These are phyloP conservation scores for Odontomyia ornata DNA, from an alignment of 2,888 invertebrate species.

Conservation along the genomic window DNA sequence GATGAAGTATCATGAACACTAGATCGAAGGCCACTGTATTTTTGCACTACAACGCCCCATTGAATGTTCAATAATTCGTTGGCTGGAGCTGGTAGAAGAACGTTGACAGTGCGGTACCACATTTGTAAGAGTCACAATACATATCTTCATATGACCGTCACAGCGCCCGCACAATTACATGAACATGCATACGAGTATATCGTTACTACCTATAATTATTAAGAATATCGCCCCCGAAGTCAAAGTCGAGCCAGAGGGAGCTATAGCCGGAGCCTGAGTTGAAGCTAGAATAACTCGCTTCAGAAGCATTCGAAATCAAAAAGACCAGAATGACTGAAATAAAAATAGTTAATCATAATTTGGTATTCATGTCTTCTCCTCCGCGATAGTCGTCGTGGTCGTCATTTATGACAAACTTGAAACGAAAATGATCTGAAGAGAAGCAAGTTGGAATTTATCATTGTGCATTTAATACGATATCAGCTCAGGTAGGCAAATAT, in stretches of 20 bases:
- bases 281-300: not conserved
- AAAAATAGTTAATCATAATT: conserved; percentile 26
- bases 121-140: not conserved
- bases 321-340: not conserved
- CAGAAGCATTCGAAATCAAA: not conserved
- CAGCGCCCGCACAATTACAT: conserved; percentile 9
- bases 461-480: not conserved
- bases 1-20: no score
- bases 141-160: not conserved
- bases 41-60: not conserved
- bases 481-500: conserved; percentile 2
- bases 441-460: conserved; percentile 16
- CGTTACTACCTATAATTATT: not conserved
- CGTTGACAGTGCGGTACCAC: not conserved
- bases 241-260: not conserved
- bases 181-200: not conserved
- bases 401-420: not conserved
- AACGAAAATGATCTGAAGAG: conserved; percentile 15
- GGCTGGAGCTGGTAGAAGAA: not conserved
- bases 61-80: not conserved
- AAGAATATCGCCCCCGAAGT: not conserved
- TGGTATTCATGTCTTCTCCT: conserved; percentile 30
- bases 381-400: not conserved
- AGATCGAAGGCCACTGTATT: not conserved
- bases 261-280: no score